These are phyloP conservation scores for Halictus rubicundus DNA, from an alignment of 1,140 invertebrate species.

Conservation along the genomic window DNA sequence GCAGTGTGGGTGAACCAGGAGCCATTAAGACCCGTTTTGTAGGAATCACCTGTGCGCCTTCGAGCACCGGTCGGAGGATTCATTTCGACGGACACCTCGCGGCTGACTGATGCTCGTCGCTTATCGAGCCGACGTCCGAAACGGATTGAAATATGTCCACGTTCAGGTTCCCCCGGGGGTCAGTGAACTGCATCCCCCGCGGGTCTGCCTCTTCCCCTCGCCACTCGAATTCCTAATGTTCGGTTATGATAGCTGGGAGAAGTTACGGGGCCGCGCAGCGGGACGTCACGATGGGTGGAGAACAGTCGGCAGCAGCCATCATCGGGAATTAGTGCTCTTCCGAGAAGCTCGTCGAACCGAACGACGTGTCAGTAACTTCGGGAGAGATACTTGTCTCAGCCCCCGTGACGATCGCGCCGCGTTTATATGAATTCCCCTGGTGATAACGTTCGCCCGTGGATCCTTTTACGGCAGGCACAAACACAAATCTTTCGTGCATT, in stretches of 20 bases:
- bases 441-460: constrained; percentile 7
- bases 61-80: constrained; percentile 33
- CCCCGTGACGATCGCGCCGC: constrained; percentile 29
- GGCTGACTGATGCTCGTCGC: constrained; percentile 65
- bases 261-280: constrained; percentile 60
- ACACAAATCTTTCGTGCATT: constrained; percentile 1
- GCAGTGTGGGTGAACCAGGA: constrained; percentile 8
- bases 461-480: constrained; percentile 31
- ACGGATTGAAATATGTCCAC: constrained; percentile 65
- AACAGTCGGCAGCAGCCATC: constrained; percentile 58
- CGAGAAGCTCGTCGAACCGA: constrained; percentile 51
- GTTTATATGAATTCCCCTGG: constrained; percentile 15
- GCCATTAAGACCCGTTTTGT: constrained; percentile 55
- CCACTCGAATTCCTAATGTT: constrained; percentile 68
- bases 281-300: constrained; percentile 56
- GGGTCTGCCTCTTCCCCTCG: constrained; percentile 10
- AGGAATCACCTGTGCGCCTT: constrained; percentile 63
- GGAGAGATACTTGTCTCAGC: constrained; percentile 21
- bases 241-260: constrained; percentile 60
- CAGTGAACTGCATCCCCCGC: constrained; percentile 55
- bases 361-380: constrained; percentile 30
- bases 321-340: constrained; percentile 66
- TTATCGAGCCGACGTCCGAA: constrained; percentile 63
- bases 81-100: constrained; percentile 62
- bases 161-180: constrained; percentile 56